Percentiles rank a stretch among this genome's conserved stretches.
phyloP scores from a whole-genome alignment of 2,797 vertebrate species.

The Gymnoscopelus microlampas region DNA sequence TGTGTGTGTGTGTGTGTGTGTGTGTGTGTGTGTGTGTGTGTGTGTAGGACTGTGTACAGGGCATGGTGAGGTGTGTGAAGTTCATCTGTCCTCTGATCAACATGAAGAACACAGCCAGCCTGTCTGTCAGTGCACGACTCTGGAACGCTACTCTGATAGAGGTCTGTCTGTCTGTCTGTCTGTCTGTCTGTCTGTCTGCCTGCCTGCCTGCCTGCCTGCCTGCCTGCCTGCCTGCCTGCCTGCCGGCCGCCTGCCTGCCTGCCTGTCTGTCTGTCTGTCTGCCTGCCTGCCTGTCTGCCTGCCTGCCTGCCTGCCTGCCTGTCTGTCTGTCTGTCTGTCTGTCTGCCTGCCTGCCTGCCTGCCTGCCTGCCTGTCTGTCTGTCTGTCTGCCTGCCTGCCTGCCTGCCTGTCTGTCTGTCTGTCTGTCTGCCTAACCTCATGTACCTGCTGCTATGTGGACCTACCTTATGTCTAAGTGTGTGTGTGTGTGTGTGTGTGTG shows the following conservation, averaged over 20 bases:
- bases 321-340: constrained; percentile 1
- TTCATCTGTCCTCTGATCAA: constrained; percentile 84
- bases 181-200: constrained; percentile 7
- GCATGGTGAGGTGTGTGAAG: constrained; percentile 79
- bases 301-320: not conserved
- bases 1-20: not conserved
- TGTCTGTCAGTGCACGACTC: constrained; percentile 83
- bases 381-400: too few relatives aligned
- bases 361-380: too few relatives aligned
- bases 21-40: constrained; percentile 13
- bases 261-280: not conserved
- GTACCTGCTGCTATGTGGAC: too few relatives aligned
- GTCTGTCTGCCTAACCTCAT: too few relatives aligned
- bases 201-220: not conserved
- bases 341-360: constrained; percentile 17
- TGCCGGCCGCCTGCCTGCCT: too few relatives aligned
- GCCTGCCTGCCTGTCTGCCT: not conserved
- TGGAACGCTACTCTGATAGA: constrained; percentile 95
- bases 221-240: not conserved
- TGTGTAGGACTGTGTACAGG: constrained; percentile 82
- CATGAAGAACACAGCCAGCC: constrained; percentile 63
- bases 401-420: too few relatives aligned
- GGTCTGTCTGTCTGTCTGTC: constrained; percentile 67
- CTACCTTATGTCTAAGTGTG: too few relatives aligned
- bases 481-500: too few relatives aligned